Percentiles rank a stretch among this genome's conserved stretches.
phyloP scores from a whole-genome alignment of 2,888 invertebrate genomes.

The Penaeus monodon region DNA sequence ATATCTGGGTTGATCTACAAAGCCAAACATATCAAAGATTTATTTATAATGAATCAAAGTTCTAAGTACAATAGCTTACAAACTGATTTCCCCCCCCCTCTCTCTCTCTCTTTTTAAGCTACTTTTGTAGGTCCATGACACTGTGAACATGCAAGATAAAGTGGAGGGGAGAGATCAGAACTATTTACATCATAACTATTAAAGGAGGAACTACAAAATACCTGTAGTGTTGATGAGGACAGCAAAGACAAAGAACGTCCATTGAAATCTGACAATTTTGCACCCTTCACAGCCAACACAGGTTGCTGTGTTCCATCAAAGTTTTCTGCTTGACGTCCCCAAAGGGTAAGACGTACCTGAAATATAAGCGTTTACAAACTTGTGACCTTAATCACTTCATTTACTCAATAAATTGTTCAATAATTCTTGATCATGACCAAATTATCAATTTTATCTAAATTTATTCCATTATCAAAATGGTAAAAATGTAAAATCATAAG shows the following conservation, averaged over 20 bases:
- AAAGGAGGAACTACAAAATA: neutral
- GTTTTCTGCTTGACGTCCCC: conserved; percentile 93
- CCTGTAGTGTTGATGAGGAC: conserved; percentile 70
- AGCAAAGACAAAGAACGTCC: conserved; percentile 72
- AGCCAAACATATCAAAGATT: neutral
- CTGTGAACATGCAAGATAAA: no score
- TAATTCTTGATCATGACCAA: no score
- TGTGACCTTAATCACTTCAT: no score
- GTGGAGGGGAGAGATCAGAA: no score
- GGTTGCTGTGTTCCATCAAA: conserved; percentile 85
- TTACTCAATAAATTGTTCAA: no score
- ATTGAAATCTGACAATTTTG: conserved; percentile 87
- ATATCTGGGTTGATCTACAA: conserved; percentile 90
- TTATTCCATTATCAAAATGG: no score
- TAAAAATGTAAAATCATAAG: neutral
- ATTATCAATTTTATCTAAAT: no score
- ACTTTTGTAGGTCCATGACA: no score
- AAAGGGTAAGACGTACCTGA: conserved; percentile 80
- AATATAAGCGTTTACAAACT: neutral
- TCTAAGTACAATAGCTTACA: no score
- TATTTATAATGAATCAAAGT: neutral
- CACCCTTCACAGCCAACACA: conserved; percentile 86
- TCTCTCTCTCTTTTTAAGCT: no score
- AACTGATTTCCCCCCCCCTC: fast-evolving
- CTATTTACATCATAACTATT: no score